Evolutionary conservation across 2,113 vertebrate species (phyloP).

Genomic region (Aythya baeri): DNA sequence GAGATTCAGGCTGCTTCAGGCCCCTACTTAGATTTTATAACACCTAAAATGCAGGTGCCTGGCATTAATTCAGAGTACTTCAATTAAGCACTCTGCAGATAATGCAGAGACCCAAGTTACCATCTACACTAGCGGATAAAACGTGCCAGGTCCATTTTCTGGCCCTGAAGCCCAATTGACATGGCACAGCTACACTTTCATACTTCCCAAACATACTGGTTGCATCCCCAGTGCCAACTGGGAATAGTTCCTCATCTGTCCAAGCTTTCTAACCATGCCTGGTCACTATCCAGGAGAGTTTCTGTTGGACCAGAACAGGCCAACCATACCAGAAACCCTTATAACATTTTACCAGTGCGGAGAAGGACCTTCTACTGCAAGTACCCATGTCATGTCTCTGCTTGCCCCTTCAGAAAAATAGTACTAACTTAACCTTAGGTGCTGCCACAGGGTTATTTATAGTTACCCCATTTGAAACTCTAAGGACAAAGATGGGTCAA

Average conservation of each 20-base stretch:
- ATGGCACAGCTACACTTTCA: neutral
- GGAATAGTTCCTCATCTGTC: neutral
- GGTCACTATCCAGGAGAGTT: neutral
- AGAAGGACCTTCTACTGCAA: neutral
- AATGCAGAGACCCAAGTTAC: neutral
- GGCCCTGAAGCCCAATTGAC: neutral
- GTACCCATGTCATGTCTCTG: neutral
- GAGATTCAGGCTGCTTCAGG: neutral
- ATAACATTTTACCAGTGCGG: neutral
- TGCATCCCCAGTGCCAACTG: neutral
- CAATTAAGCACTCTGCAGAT: neutral
- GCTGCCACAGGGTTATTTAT: neutral
- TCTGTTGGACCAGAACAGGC: neutral
- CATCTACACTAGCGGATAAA: neutral
- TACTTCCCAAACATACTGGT: neutral
- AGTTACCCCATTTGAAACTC: neutral
- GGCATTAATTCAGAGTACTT: neutral
- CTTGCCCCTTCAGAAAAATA: neutral
- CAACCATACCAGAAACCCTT: neutral
- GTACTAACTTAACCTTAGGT: neutral
- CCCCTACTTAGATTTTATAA: neutral
- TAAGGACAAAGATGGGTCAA: neutral
- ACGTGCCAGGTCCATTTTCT: neutral
- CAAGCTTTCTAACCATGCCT: neutral
- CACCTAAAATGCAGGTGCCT: conserved; percentile 54